Evolutionary conservation across 1,140 invertebrate species (phyloP).

Genomic region (Drosophila pruinosa): DNA sequence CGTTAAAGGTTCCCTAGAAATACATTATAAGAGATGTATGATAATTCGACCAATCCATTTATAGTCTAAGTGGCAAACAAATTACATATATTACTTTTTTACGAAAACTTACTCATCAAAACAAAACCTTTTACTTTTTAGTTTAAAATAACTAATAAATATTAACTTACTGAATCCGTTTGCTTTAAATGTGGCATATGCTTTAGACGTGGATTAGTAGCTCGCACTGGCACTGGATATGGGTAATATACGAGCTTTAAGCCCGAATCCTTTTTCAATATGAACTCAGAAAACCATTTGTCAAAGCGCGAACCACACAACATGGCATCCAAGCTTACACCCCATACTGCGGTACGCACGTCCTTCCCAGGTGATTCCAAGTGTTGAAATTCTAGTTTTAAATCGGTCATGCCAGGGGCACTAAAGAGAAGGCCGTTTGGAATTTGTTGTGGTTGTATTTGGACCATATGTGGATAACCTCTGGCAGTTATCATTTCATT

Average conservation of each 20-base stretch:
- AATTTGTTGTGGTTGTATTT: slow-evolving; percentile 82
- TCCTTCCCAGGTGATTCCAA: slow-evolving; percentile 63
- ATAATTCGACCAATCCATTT: background rate
- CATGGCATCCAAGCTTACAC: slow-evolving; percentile 83
- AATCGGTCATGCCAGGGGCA: slow-evolving; percentile 83
- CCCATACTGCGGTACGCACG: slow-evolving; percentile 84
- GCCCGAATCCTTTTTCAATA: slow-evolving; percentile 84
- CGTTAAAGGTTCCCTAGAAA: slow-evolving; percentile 83
- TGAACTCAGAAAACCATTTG: slow-evolving; percentile 85
- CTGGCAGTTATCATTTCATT: slow-evolving; percentile 84
- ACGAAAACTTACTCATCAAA: no score
- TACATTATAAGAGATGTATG: background rate
- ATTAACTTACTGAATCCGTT: slow-evolving; percentile 62
- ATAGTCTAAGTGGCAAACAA: no score
- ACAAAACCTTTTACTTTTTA: no score
- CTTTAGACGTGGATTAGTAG: slow-evolving; percentile 42
- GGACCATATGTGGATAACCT: slow-evolving; percentile 84
- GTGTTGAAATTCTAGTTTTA: slow-evolving; percentile 81
- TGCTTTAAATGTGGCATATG: slow-evolving; percentile 61
- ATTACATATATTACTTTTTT: no score
- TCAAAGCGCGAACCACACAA: slow-evolving; percentile 86
- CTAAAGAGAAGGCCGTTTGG: slow-evolving; percentile 69
- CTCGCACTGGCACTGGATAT: slow-evolving; percentile 79
- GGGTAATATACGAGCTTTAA: slow-evolving; percentile 86
- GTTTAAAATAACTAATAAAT: background rate